Conservation (phyloP, 35 echinoderm and acorn worm genomes). For the Ophioderma brevispina region DNA sequence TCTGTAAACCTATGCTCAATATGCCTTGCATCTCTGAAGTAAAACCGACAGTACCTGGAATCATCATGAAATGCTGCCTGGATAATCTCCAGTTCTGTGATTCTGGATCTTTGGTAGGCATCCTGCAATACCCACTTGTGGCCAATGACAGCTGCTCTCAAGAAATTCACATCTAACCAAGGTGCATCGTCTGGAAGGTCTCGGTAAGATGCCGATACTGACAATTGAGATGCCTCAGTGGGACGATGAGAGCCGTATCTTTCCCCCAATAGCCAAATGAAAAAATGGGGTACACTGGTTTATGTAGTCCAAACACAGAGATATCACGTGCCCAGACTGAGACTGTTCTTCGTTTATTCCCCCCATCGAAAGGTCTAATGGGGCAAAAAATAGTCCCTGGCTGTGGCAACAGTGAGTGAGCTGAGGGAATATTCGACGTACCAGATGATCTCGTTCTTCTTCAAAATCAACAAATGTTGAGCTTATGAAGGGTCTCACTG, state of each 20-base stretch:
- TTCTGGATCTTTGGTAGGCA: constrained; percentile 82
- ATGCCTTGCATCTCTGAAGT: constrained; percentile 78
- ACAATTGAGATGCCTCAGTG: constrained; percentile 18
- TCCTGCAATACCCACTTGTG: constrained; percentile 89
- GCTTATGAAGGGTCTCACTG: constrained; percentile 92
- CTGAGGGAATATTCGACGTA: constrained; percentile 82
- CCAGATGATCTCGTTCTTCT: constrained; percentile 80
- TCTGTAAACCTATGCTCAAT: constrained; percentile 79
- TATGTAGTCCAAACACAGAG: constrained; percentile 89
- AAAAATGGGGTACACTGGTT: constrained; percentile 86
- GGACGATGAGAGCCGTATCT: constrained; percentile 87
- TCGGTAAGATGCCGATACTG: background rate
- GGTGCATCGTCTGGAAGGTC: constrained; percentile 49
- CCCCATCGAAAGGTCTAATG: constrained; percentile 91
- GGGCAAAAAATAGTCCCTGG: constrained; percentile 76
- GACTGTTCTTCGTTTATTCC: constrained; percentile 87
- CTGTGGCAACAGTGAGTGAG: constrained; percentile 72
- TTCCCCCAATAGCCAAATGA: constrained; percentile 93
- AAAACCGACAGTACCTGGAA: constrained; percentile 75
- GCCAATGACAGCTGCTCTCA: constrained; percentile 80
- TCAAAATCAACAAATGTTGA: constrained; percentile 95
- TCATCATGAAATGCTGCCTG: constrained; percentile 89
- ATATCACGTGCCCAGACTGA: constrained; percentile 76
- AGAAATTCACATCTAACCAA: constrained; percentile 91
- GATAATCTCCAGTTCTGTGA: constrained; percentile 92